phyloP scores from a whole-genome alignment of 2,888 invertebrate species.

The Theretra japonica region DNA sequence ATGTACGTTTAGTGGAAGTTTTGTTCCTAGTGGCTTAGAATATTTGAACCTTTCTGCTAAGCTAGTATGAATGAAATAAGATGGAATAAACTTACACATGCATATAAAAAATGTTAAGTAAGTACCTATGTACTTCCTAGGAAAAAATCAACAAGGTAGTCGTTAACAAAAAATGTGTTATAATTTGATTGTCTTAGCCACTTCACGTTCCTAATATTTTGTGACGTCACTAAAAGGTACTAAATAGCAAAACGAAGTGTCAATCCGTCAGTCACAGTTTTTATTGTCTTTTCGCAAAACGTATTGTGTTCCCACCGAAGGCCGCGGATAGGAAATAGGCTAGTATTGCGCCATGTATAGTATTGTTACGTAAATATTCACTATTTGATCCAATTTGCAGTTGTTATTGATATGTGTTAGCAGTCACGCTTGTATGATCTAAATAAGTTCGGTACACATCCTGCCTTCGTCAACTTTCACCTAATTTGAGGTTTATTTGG shows the following conservation, averaged over 20 bases:
- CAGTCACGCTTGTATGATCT: no score
- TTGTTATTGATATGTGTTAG: background rate
- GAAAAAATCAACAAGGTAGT: background rate
- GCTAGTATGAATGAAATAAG: no score
- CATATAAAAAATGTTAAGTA: background rate
- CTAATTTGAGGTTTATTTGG: no score
- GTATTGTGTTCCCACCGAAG: constrained; percentile 10
- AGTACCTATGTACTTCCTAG: background rate
- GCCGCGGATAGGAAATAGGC: background rate
- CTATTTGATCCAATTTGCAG: constrained; percentile 6
- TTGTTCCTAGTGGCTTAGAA: no score
- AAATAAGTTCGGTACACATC: no score
- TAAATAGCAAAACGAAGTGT: constrained; percentile 19
- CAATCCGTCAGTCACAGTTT: constrained; percentile 20
- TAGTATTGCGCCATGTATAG: background rate
- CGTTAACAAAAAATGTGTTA: background rate
- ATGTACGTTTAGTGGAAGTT: no score
- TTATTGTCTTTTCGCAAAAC: constrained; percentile 14
- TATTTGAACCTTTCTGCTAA: no score
- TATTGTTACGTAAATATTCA: background rate
- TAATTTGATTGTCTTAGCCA: background rate
- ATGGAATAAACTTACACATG: background rate
- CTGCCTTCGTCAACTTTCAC: no score
- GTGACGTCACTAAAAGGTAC: constrained; percentile 4
- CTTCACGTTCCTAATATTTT: background rate